These are phyloP conservation scores for Microctonus hyperodae DNA, from an alignment of 2,888 invertebrate species.

Conservation along the genomic window DNA sequence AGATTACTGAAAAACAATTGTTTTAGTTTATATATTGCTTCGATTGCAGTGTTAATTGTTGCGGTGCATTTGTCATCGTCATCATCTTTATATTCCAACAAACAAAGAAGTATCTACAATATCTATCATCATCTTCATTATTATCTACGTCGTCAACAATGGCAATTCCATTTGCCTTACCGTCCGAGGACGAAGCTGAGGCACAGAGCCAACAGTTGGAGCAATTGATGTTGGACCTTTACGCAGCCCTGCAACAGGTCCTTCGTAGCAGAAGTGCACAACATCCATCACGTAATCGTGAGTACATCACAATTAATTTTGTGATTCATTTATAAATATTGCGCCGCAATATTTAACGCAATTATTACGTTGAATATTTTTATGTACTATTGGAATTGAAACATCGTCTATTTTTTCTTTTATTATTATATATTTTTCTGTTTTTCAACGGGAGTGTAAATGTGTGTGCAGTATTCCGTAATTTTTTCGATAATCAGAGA, in stretches of 20 bases:
- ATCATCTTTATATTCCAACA: neutral
- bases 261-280: conserved; percentile 56
- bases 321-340: neutral
- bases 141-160: conserved; percentile 46
- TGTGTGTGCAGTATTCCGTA: neutral
- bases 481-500: neutral
- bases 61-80: neutral
- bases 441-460: too few relatives aligned
- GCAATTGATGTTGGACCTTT: conserved; percentile 59
- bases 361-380: too few relatives aligned
- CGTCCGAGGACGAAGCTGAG: conserved; percentile 57
- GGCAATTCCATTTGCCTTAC: conserved; percentile 59
- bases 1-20: conserved; percentile 3
- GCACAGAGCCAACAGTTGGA: conserved; percentile 56
- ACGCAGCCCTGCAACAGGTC: conserved; percentile 59
- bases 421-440: too few relatives aligned
- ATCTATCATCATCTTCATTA: neutral
- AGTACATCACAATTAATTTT: conserved; percentile 44
- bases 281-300: conserved; percentile 60
- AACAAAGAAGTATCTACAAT: conserved; percentile 5
- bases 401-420: too few relatives aligned
- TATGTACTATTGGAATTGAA: too few relatives aligned
- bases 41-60: conserved; percentile 17
- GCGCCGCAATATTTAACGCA: neutral
- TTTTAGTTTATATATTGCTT: conserved; percentile 6